A percentile compares a stretch with the other conserved stretches of the same genome.
Conservation (phyloP, 2,888 invertebrate species). For the Tortrix viridana region DNA sequence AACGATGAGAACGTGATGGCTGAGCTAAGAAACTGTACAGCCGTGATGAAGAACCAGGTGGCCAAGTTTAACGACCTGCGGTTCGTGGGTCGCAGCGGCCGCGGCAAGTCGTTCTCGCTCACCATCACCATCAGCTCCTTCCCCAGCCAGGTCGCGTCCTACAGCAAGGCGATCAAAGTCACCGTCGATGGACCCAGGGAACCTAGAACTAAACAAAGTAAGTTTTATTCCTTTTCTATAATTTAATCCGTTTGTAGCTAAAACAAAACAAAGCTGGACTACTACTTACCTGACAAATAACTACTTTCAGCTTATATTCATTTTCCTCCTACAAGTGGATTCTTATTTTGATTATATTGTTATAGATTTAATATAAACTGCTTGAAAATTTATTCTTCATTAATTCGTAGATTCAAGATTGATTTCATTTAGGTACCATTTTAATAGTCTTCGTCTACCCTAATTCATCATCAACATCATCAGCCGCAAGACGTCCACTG, state of each 20-base stretch:
- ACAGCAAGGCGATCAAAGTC: slow-evolving; percentile 98
- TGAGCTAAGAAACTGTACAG: slow-evolving; percentile 95
- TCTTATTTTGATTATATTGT: too few relatives aligned
- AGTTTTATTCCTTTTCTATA: slow-evolving; percentile 73
- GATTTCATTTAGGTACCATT: too few relatives aligned
- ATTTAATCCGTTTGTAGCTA: not conserved
- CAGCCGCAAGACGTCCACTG: too few relatives aligned
- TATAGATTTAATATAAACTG: too few relatives aligned
- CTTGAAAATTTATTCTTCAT: too few relatives aligned
- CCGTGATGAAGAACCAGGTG: slow-evolving; percentile 98
- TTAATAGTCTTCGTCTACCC: too few relatives aligned
- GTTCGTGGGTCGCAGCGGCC: slow-evolving; percentile 98
- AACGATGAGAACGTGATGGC: slow-evolving; percentile 99
- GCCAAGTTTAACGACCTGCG: slow-evolving; percentile 99
- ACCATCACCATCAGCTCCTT: slow-evolving; percentile 95
- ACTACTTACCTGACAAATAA: too few relatives aligned
- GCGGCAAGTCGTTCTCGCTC: slow-evolving; percentile 97
- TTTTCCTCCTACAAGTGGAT: too few relatives aligned
- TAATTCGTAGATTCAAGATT: too few relatives aligned
- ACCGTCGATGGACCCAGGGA: slow-evolving; percentile 99
- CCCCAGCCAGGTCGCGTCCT: slow-evolving; percentile 93
- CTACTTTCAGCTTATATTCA: too few relatives aligned
- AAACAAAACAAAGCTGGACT: too few relatives aligned
- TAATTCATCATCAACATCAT: too few relatives aligned
- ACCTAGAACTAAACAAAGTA: slow-evolving; percentile 98